Base-by-base conservation (phyloP, 2,888 invertebrate genomes). In the Lamproptera curius region DNA sequence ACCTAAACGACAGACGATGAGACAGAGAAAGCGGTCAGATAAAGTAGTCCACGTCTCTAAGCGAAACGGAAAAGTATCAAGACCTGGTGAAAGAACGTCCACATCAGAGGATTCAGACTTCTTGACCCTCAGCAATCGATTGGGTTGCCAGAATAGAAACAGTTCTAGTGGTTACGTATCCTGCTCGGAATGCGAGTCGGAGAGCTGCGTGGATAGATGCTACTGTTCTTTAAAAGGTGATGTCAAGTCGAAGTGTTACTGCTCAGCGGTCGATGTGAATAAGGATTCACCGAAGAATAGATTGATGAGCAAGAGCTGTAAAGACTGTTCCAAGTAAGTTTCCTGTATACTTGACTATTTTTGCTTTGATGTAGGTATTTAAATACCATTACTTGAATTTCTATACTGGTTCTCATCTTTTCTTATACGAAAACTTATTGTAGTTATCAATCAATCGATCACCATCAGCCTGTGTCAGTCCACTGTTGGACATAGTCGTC, bases 131-230 rank as follows among this genome's bases (percentile, higher is more conserved):
- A 90, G 90, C 57, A 90, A 91, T 57, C 80, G 90, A 46, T 72
- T 89, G 2, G 90, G 89, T 41, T 91, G 90, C 51, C 88, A 90
- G 53, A 91, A 91, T 54, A 70, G 91, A 33, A 91, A 91, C 58
- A 91, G 91, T 63, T 91, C 91, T 5, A 91, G 91, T 61, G 91
- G 91, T 60, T 95, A 95, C 67, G 95, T 95, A 1, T 95, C 95
- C 1, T 96, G 95, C 71, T 95, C 95, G 34, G 96, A 96, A 74
- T 96, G 96, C 68, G 95, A 96, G 65, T 95, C 95, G 1, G 95
- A 95, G 60, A 93, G 94, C 10, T 95, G 95, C 65, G 92, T 94
- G 0, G 95, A 96, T 68, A 92, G 95, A 61, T 96, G 96, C 64
- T 96, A 96, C 65, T 96, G 96, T 67, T 95, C 95, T 1, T 65